Evolutionary conservation across 1,140 invertebrate genomes (phyloP), one percentile per base, ranked within the genome.

Genomic region (Adoxophyes honmai): DNA sequence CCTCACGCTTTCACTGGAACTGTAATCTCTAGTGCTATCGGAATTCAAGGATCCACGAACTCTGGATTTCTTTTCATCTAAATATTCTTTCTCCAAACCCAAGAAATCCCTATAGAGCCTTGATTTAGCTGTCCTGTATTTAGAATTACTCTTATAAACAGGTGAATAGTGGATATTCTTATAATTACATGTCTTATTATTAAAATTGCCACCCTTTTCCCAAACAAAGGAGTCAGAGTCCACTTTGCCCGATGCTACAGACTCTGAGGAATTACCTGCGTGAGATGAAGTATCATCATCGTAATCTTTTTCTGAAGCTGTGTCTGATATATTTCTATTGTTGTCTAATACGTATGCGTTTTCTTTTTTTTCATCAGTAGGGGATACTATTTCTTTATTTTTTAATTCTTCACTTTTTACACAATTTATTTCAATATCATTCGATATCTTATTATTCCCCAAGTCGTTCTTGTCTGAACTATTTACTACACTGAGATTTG

Each of bases 151-250:
- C 55, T 69, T 78, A 18, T 74, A 69, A 4, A 74, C 60, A 13
- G 69, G 60, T 14, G 62, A 64, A 42, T 66, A 69, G 16, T 59
- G 63, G 13, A 13, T 28, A 36, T 68, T 55, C 52, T 55, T 14
- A 63, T 16, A 53, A 35, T 37, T 62, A 53, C 37, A 39, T 14
- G 56, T 38, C 13, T 58, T 62, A 7, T 62, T 59, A 13, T 13
- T 56, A 15, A 59, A 33, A 11, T 21, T 38, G 9, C 16, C 57
- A 14, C 44, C 55, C 36, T 66, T 66, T 52, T 66, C 70, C 72
- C 72, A 78, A 56, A 68, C 55, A 60, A 78, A 78, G 1, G 67
- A 68, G 57, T 73, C 66, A 34, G 70, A 64, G 10, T 73, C 75
- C 4, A 58, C 37, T 68, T 71, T 76, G 51, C 66, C 71, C 6